Evolutionary conservation across 2,888 invertebrate genomes (phyloP).

Genomic region (Sycophila texana): DNA sequence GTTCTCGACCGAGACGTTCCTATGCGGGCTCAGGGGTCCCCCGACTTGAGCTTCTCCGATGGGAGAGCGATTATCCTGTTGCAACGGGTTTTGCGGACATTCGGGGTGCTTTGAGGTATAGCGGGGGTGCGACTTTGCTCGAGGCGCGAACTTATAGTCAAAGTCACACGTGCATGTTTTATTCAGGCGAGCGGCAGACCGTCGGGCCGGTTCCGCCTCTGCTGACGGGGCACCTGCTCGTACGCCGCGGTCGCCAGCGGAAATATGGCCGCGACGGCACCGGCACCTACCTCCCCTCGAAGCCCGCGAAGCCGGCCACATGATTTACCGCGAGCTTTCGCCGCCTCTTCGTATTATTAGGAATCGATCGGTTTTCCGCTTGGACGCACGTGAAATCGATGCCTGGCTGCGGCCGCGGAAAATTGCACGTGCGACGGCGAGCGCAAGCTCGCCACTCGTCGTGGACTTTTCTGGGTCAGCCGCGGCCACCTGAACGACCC

Average conservation of each 20-base stretch:
- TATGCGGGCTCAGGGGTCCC: too few relatives aligned
- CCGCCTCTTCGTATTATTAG: neutral
- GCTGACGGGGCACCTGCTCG: too few relatives aligned
- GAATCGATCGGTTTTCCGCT: conserved; percentile 30
- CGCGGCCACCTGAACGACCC: neutral
- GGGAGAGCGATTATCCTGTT: neutral
- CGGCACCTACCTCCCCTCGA: neutral
- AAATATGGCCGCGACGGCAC: conserved; percentile 5
- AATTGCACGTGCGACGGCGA: conserved; percentile 21
- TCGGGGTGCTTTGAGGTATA: too few relatives aligned
- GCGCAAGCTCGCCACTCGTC: too few relatives aligned
- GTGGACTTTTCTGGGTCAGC: conserved; percentile 44
- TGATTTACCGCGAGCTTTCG: conserved; percentile 9
- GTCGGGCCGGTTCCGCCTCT: too few relatives aligned
- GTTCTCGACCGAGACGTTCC: too few relatives aligned
- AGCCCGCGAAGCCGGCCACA: too few relatives aligned
- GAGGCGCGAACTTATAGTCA: neutral
- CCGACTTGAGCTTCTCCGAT: too few relatives aligned
- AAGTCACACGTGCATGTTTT: conserved; percentile 11
- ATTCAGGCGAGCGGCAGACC: conserved; percentile 13
- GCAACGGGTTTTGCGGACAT: too few relatives aligned
- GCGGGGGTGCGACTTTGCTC: too few relatives aligned
- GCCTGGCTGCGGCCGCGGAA: neutral
- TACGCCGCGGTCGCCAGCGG: too few relatives aligned
- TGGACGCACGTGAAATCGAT: conserved; percentile 28